phyloP scores from a whole-genome alignment of 2,888 invertebrate species.

The Diadegma fenestrale region DNA sequence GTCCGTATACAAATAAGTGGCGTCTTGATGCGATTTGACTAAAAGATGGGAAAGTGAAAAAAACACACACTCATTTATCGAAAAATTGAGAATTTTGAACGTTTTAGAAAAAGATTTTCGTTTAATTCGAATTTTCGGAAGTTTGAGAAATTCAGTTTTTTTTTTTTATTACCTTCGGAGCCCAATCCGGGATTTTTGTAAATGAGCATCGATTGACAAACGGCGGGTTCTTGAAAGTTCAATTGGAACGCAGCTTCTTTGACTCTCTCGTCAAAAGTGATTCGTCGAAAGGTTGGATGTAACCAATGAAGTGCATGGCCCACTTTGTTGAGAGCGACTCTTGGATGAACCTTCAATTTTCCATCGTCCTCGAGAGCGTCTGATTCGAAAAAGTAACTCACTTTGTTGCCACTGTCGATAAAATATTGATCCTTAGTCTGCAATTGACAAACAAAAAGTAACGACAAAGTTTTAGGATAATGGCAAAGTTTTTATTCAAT shows the following conservation, averaged over 20 bases:
- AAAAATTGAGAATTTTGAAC: too few relatives aligned
- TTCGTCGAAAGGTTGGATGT: slow-evolving; percentile 92
- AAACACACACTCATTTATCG: too few relatives aligned
- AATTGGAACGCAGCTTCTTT: slow-evolving; percentile 91
- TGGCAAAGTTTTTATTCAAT: neutral
- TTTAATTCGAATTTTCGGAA: neutral
- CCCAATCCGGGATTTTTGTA: slow-evolving; percentile 97
- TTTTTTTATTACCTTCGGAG: slow-evolving; percentile 90
- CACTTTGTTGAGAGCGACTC: slow-evolving; percentile 91
- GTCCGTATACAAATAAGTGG: slow-evolving; percentile 94
- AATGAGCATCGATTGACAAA: slow-evolving; percentile 99
- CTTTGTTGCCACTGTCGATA: slow-evolving; percentile 95
- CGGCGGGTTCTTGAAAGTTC: slow-evolving; percentile 91
- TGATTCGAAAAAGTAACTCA: slow-evolving; percentile 96
- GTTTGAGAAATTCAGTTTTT: neutral
- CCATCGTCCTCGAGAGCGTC: slow-evolving; percentile 92
- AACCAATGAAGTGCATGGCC: slow-evolving; percentile 95
- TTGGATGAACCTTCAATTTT: slow-evolving; percentile 89
- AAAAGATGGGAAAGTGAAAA: slow-evolving; percentile 69
- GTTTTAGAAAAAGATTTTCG: too few relatives aligned
- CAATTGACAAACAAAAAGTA: slow-evolving; percentile 78
- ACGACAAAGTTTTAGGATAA: neutral
- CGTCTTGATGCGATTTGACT: slow-evolving; percentile 95
- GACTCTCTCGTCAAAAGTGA: slow-evolving; percentile 94
- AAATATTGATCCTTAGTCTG: slow-evolving; percentile 92